These are phyloP conservation scores for Atta texana DNA, from an alignment of 1,140 invertebrate genomes.

Conservation along the genomic window DNA sequence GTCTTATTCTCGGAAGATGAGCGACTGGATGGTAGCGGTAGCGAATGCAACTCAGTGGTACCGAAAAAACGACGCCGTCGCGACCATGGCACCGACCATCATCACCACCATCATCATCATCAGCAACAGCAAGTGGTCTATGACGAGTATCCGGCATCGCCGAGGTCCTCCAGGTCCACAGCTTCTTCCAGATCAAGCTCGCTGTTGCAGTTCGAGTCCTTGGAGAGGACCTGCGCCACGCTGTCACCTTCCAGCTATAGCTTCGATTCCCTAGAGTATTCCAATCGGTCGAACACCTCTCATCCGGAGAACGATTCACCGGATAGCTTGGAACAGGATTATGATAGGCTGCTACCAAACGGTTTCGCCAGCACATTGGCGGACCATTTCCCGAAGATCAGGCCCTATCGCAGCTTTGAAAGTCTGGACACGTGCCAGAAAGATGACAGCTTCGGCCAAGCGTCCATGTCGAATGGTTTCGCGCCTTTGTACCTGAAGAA, in stretches of 20 bases:
- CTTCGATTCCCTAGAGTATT: constrained; percentile 87
- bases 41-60: constrained; percentile 92
- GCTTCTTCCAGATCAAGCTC: constrained; percentile 89
- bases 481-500: constrained; percentile 78
- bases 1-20: constrained; percentile 74
- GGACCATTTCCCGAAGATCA: constrained; percentile 78
- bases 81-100: constrained; percentile 82
- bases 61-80: constrained; percentile 92
- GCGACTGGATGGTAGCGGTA: constrained; percentile 87
- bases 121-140: constrained; percentile 80
- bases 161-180: constrained; percentile 79
- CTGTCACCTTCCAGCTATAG: constrained; percentile 87
- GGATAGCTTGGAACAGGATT: constrained; percentile 86
- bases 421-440: constrained; percentile 82
- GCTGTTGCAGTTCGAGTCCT: constrained; percentile 92
- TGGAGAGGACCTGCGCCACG: constrained; percentile 90
- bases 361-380: constrained; percentile 62
- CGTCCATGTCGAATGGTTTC: constrained; percentile 75
- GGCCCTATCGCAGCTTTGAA: constrained; percentile 84
- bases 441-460: constrained; percentile 61
- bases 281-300: constrained; percentile 82
- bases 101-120: constrained; percentile 60
- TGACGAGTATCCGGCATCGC: constrained; percentile 84
- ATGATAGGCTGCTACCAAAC: constrained; percentile 77
- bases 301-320: constrained; percentile 84